Percentiles rank a stretch among this genome's conserved stretches.
Conservation (phyloP, 2,113 vertebrate genomes). For the Hyperoodon ampullatus region DNA sequence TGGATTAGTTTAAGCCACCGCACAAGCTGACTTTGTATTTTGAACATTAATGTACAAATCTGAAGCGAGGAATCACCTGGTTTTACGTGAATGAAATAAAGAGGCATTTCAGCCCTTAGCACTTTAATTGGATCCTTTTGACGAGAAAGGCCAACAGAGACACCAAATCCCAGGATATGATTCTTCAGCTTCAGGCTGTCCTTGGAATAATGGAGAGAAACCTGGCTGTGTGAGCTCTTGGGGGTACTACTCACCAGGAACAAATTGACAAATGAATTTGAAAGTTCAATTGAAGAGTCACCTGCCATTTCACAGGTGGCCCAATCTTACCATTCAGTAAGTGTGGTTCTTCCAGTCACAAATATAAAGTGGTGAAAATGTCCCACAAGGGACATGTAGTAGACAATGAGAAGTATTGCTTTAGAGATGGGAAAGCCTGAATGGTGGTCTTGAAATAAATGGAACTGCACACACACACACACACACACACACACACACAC, state of each 20-base stretch:
- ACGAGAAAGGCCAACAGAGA: conserved; percentile 22
- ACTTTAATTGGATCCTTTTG: conserved; percentile 47
- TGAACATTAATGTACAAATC: conserved; percentile 47
- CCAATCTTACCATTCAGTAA: neutral
- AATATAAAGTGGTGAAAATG: neutral
- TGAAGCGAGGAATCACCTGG: conserved; percentile 59
- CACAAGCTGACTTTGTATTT: conserved; percentile 66
- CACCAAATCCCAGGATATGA: neutral
- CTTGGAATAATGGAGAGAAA: neutral
- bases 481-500: no score
- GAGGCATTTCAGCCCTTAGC: neutral
- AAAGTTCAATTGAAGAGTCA: conserved; percentile 7
- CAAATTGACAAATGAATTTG: neutral
- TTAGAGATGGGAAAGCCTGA: neutral
- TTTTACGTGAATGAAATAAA: neutral
- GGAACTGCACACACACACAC: neutral
- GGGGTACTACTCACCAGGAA: conserved; percentile 5
- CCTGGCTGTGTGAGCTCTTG: neutral
- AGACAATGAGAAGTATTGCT: neutral
- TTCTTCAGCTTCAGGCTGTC: neutral
- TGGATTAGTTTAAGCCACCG: conserved; percentile 71
- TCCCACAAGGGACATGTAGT: neutral
- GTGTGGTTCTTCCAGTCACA: neutral
- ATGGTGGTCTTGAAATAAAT: neutral
- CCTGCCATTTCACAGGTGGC: conserved; percentile 39